Evolutionary conservation across 1,140 invertebrate species (phyloP), one percentile per base, ranked within the genome.

Genomic region (Saccostrea glomerata): DNA sequence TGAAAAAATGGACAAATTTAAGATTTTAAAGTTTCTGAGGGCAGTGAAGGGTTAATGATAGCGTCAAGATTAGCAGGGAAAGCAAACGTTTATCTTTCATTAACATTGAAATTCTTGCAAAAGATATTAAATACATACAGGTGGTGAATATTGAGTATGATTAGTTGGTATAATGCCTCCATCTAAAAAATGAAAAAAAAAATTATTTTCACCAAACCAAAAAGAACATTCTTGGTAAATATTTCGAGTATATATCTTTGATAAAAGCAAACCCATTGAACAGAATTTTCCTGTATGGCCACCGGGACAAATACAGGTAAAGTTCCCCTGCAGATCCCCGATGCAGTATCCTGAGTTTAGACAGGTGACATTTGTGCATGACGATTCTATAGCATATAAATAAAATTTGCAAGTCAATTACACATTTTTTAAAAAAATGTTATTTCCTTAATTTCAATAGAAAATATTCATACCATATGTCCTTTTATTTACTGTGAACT

Each of bases 101-200:
- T 47, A 47, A 47, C 47, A 9, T 9, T 47, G 47, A 47, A 9
- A 47, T 47, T 9, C 1, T 20, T 63, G 17, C 13, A 63, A 63
- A 17, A 20, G 5, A 63, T 2, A n/a, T 63, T 36, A 36, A 63
- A 5, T 77, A 77, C 70, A 77, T 77, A 77, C 70, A 30, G 70
- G 70, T 77, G 70, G 15, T 30, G 23, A 77, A 30, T 77, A 77
- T 77, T 77, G 70, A 15, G 70, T 77, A 30, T 77, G 70, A 30
- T 77, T 77, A 4, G 70, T 30, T 30, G 70, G 70, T 36, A 77
- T 30, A 77, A 25, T 77, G 11, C 70, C 70, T 77, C 70, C 70
- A 2, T 77, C 70, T 77, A 25, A 11, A 77, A 77, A 13, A 15
- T 36, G 7, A 73, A 77, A 77, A 30, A 25, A 12, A 30, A 0